These are phyloP conservation scores for Tetramorium alpestre DNA, from an alignment of 1,140 invertebrate species.

Conservation along the genomic window DNA sequence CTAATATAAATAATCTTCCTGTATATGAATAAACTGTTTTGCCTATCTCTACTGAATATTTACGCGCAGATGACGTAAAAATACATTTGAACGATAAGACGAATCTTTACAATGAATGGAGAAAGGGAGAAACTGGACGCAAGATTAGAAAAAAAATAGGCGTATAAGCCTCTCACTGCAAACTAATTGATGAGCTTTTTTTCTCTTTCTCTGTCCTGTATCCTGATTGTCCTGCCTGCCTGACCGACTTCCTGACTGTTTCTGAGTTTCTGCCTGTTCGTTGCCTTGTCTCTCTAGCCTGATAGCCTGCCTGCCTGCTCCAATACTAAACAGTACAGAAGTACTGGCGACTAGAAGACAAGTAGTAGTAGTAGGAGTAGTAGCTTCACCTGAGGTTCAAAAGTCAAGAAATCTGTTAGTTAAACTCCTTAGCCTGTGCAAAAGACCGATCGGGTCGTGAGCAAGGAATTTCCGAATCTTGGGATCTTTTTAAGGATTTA, in stretches of 20 bases:
- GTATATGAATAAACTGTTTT: neutral
- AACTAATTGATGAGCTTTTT: slow-evolving; percentile 82
- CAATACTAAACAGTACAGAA: slow-evolving; percentile 84
- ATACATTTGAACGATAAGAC: slow-evolving; percentile 15
- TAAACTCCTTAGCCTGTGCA: slow-evolving; percentile 62
- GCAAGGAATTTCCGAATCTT: slow-evolving; percentile 50
- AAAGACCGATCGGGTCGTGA: slow-evolving; percentile 51
- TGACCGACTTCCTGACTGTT: slow-evolving; percentile 63
- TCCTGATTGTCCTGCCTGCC: slow-evolving; percentile 81
- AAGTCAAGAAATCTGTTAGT: slow-evolving; percentile 85
- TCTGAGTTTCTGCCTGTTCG: slow-evolving; percentile 74
- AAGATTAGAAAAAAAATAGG: slow-evolving; percentile 77
- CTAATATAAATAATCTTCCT: slow-evolving; percentile 31
- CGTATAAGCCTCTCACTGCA: slow-evolving; percentile 79
- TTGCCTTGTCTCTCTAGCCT: slow-evolving; percentile 81
- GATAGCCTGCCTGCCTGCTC: slow-evolving; percentile 84
- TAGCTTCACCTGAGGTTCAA: slow-evolving; percentile 86
- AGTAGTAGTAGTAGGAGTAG: slow-evolving; percentile 79
- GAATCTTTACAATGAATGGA: slow-evolving; percentile 36
- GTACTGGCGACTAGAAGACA: slow-evolving; percentile 86
- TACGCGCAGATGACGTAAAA: slow-evolving; percentile 10
- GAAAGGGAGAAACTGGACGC: slow-evolving; percentile 8
- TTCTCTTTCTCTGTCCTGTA: slow-evolving; percentile 79
- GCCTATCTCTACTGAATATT: slow-evolving; percentile 25
- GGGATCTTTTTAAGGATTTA: slow-evolving; percentile 23